A percentile compares a stretch with the other conserved stretches of the same genome.
These are phyloP conservation scores for Cochlearius cochlearius DNA, from an alignment of 2,113 vertebrate genomes.

Conservation along the genomic window DNA sequence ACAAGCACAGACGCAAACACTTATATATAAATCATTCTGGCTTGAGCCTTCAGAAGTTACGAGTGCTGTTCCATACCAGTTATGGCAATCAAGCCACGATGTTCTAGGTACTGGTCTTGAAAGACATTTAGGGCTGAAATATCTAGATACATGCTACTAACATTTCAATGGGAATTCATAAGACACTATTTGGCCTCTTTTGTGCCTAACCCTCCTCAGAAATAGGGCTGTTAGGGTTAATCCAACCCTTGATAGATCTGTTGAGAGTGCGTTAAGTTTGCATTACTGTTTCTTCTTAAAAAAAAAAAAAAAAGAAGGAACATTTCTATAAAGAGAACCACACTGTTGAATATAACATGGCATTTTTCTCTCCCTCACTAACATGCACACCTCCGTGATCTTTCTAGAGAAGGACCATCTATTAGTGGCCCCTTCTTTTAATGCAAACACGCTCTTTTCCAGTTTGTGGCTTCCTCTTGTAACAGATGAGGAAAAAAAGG, in stretches of 20 bases:
- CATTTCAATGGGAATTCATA: not conserved
- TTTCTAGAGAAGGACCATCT: not conserved
- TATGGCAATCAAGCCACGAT: not conserved
- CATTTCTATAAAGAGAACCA: not conserved
- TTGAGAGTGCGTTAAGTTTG: not conserved
- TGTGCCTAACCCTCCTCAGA: not conserved
- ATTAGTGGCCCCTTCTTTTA: not conserved
- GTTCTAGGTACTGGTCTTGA: not conserved
- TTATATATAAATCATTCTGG: not conserved
- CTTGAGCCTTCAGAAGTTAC: not conserved
- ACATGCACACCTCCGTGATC: not conserved
- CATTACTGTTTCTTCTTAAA: not conserved
- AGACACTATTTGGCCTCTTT: not conserved
- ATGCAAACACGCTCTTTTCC: not conserved
- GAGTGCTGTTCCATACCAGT: not conserved
- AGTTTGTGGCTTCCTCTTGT: not conserved
- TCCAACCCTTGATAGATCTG: not conserved
- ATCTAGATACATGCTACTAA: not conserved
- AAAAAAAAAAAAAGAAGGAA: not conserved
- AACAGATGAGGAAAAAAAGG: rapidly evolving
- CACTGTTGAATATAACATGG: not conserved
- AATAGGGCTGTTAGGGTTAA: not conserved
- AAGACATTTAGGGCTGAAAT: not conserved
- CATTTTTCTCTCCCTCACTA: not conserved
- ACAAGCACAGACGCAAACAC: rapidly evolving